These are phyloP conservation scores for Hydropsyche betteni DNA, from an alignment of 2,888 invertebrate genomes.

Conservation along the genomic window DNA sequence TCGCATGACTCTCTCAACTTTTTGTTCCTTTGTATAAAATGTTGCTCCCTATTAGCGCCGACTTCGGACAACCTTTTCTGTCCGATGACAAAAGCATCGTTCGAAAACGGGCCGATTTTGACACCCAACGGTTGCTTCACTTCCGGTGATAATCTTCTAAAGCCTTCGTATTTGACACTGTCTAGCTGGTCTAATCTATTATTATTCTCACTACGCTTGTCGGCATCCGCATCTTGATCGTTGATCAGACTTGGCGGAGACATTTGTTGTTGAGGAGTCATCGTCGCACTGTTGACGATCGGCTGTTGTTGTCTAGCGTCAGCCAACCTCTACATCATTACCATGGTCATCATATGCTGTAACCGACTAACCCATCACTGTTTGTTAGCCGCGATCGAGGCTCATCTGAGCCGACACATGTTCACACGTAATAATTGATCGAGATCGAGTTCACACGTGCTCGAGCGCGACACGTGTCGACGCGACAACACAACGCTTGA, in stretches of 20 bases:
- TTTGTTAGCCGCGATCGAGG: background rate
- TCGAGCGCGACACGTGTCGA: slow-evolving; percentile 1
- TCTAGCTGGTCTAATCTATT: slow-evolving; percentile 47
- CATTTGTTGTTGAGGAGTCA: slow-evolving; percentile 37
- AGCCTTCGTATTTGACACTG: slow-evolving; percentile 44
- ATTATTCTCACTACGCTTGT: slow-evolving; percentile 45
- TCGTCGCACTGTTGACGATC: background rate
- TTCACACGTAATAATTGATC: background rate
- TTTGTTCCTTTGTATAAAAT: slow-evolving; percentile 55
- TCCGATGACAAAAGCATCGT: slow-evolving; percentile 45
- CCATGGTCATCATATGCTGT: slow-evolving; percentile 60
- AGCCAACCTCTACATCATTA: slow-evolving; percentile 62
- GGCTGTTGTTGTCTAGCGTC: slow-evolving; percentile 53
- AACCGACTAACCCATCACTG: slow-evolving; percentile 23
- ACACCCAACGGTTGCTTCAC: slow-evolving; percentile 37
- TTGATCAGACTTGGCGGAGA: slow-evolving; percentile 43
- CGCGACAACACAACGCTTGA: slow-evolving; percentile 14
- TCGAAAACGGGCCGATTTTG: slow-evolving; percentile 43
- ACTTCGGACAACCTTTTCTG: slow-evolving; percentile 47
- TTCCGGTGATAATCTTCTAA: slow-evolving; percentile 48
- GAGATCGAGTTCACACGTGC: background rate
- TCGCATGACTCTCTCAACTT: slow-evolving; percentile 56
- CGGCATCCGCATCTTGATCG: slow-evolving; percentile 40
- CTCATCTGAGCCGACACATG: background rate
- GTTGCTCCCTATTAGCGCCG: slow-evolving; percentile 52